A percentile compares a stretch with the other conserved stretches of the same genome.
These are phyloP conservation scores for Dromaius novaehollandiae DNA, from an alignment of 2,113 vertebrate genomes.

Conservation along the genomic window DNA sequence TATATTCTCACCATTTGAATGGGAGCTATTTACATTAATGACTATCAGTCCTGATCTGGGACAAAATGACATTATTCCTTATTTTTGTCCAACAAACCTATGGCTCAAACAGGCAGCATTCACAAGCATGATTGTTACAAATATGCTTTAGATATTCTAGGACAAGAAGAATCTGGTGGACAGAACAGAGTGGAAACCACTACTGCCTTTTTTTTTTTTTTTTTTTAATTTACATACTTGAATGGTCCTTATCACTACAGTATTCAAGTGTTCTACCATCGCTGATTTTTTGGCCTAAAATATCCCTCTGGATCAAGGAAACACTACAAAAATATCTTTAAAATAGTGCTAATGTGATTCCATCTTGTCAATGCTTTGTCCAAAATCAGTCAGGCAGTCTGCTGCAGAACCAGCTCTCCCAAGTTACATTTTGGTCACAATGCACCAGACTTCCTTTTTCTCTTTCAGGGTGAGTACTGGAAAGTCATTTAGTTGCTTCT, in stretches of 20 bases:
- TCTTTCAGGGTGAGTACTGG: neutral
- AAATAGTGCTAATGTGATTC: neutral
- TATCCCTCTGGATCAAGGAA: neutral
- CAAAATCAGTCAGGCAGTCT: neutral
- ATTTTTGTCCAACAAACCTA: neutral
- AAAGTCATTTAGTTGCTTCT: neutral
- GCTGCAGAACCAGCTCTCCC: neutral
- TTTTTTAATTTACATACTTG: neutral
- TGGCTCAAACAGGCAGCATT: neutral
- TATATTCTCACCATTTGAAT: rapidly evolving
- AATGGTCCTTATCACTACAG: neutral
- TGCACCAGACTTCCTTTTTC: neutral
- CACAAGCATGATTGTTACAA: neutral
- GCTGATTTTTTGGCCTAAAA: neutral
- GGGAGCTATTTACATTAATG: neutral
- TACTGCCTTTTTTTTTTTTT: neutral
- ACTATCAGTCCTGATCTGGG: neutral
- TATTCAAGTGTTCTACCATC: neutral
- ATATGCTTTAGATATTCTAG: neutral
- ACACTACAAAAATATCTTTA: neutral
- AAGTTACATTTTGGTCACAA: neutral
- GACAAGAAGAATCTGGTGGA: neutral
- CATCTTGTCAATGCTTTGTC: neutral
- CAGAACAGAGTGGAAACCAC: neutral
- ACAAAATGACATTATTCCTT: neutral